Conservation (phyloP, 2,113 vertebrate genomes). For the Beaufortia kweichowensis region DNA sequence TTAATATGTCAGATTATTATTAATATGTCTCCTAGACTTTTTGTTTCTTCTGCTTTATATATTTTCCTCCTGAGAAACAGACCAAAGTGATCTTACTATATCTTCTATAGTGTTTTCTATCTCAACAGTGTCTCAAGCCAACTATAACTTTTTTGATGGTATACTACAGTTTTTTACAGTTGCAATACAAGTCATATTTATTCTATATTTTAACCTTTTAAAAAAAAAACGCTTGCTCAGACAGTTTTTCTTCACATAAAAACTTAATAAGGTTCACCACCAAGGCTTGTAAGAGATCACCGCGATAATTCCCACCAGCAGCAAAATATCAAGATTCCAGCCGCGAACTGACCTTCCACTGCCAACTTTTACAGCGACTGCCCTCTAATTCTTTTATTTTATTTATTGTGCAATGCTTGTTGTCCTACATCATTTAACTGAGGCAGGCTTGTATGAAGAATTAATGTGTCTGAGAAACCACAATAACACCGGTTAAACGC, state of each 20-base stretch:
- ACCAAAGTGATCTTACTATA: too few species aligned
- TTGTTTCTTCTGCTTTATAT: too few species aligned
- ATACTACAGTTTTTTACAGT: too few species aligned
- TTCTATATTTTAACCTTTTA: too few species aligned
- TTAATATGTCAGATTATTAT: too few species aligned
- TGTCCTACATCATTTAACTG: not conserved
- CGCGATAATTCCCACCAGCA: not conserved
- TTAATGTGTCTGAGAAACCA: not conserved
- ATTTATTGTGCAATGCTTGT: constrained; percentile 7
- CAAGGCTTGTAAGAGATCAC: not conserved
- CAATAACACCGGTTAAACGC: constrained; percentile 1
- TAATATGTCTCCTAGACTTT: too few species aligned
- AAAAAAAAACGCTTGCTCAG: too few species aligned
- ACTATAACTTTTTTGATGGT: too few species aligned
- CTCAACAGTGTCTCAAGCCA: too few species aligned
- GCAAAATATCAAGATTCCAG: not conserved
- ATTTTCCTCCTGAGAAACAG: too few species aligned
- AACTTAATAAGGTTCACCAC: not conserved
- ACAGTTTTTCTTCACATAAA: not conserved
- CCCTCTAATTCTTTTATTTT: not conserved
- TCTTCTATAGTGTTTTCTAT: too few species aligned
- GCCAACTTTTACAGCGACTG: not conserved
- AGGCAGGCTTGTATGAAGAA: not conserved
- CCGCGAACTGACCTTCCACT: not conserved
- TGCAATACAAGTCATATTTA: too few species aligned